Evolutionary conservation across 2,797 vertebrate genomes (phyloP), one percentile per base, ranked within the genome.

Genomic region (Aselliscus stoliczkanus): DNA sequence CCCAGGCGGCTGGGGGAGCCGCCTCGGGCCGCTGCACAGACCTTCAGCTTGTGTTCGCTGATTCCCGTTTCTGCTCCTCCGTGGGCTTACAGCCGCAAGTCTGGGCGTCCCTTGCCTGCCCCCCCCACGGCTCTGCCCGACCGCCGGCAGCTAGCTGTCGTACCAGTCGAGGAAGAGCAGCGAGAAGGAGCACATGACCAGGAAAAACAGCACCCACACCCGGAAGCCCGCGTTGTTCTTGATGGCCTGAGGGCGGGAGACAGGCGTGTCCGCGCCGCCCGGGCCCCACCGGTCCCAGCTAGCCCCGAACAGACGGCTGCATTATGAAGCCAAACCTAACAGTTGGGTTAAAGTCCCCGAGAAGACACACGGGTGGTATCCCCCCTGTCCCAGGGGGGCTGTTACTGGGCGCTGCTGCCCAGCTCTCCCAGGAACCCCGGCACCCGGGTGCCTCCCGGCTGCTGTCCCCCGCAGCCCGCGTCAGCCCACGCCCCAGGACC

Each of bases 131-230:
- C 47, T 23, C 88, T 20, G n/a, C n/a, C n/a, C n/a, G n/a, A n/a
- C n/a, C n/a, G n/a, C n/a, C n/a, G n/a, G 44, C 31, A 8, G 17
- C 80, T 99, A 99, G 98, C 99, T 99, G 98, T 99, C 99, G 17
- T 99, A 99, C 99, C 99, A 99, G 98, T 99, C 99, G 97, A 99
- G 98, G 98, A 99, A 99, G 88, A 99, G 99, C 93, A 99, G 98
- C 54, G 99, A 99, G 98, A 99, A 99, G 4, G 99, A 99, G 96
- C 99, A 99, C 99, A 99, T 99, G 91, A 99, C 99, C 52, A 99
- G 99, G 98, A 99, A 99, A 98, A 99, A 99, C 0, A 99, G 99
- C 97, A 99, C 99, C 99, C 99, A 99, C 6, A 99, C 99, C 4
- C 99, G 98, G 98, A 99, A 99, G 94, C 99, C 99, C 1, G 99